These are phyloP conservation scores for Helogale parvula DNA, from an alignment of 2,113 vertebrate genomes.

Conservation along the genomic window DNA sequence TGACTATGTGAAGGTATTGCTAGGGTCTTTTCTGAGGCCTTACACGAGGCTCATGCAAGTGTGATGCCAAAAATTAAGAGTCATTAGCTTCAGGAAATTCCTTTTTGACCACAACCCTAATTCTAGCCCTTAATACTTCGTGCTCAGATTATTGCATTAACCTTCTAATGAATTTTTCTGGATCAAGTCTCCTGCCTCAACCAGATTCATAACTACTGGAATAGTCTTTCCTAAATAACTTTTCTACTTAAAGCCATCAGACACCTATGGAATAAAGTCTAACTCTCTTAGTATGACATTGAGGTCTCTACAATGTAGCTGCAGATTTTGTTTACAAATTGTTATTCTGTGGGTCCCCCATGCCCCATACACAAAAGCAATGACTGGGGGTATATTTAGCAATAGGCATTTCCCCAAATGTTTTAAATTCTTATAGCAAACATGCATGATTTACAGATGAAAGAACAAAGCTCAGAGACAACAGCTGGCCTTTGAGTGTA, in stretches of 20 bases:
- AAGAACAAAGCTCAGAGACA: neutral
- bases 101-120: neutral
- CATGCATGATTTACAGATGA: neutral
- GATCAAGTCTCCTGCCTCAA: neutral
- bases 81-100: neutral
- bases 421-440: neutral
- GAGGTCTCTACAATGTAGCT: neutral
- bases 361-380: neutral
- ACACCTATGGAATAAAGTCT: neutral
- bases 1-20: neutral
- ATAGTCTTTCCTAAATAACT: neutral
- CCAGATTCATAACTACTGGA: neutral
- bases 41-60: neutral
- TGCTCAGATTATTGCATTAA: neutral
- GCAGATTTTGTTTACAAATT: neutral
- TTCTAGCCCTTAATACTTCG: neutral
- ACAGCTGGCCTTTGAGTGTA: neutral
- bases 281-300: neutral
- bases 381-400: neutral
- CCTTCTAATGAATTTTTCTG: neutral
- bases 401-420: neutral
- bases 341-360: neutral
- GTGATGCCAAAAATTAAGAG: neutral
- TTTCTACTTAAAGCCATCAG: neutral
- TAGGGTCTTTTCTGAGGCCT: neutral